Evolutionary conservation across 2,797 vertebrate species (phyloP).

Genomic region (Danionella dracula): DNA sequence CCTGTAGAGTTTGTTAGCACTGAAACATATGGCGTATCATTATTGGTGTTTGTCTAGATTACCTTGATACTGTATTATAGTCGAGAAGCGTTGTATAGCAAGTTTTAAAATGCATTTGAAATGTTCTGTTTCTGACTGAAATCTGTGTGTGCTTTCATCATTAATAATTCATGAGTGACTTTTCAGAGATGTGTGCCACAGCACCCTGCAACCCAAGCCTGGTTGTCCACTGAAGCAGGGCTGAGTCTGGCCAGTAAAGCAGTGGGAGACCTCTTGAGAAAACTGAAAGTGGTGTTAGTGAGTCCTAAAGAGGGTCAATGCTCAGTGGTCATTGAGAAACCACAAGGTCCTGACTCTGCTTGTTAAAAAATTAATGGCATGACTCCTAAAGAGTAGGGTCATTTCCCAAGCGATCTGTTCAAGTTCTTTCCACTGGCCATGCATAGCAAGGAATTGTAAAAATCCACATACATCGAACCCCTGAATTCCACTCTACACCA

Average conservation of each 20-base stretch:
- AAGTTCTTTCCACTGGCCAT: not conserved
- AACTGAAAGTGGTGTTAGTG: not conserved
- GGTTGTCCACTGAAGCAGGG: not conserved
- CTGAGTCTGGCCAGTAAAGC: not conserved
- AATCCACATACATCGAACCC: not conserved
- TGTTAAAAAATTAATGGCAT: not conserved
- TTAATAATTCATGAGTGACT: not conserved
- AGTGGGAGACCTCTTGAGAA: not conserved
- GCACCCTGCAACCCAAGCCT: not conserved
- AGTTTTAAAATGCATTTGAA: too few species aligned
- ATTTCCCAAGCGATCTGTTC: not conserved
- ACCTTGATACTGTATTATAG: too few species aligned
- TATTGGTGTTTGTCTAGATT: too few species aligned
- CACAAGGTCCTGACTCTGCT: not conserved
- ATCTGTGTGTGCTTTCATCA: too few species aligned
- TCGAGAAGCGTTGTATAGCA: too few species aligned
- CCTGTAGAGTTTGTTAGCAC: too few species aligned
- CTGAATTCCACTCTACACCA: not conserved
- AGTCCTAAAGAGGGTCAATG: not conserved
- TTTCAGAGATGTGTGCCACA: not conserved
- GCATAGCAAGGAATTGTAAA: not conserved
- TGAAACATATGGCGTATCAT: too few species aligned
- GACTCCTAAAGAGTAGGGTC: not conserved
- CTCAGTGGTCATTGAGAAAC: not conserved
- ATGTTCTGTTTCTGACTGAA: too few species aligned